phyloP scores from a whole-genome alignment of 2,113 vertebrate species.

The Ornithorhynchus anatinus region DNA sequence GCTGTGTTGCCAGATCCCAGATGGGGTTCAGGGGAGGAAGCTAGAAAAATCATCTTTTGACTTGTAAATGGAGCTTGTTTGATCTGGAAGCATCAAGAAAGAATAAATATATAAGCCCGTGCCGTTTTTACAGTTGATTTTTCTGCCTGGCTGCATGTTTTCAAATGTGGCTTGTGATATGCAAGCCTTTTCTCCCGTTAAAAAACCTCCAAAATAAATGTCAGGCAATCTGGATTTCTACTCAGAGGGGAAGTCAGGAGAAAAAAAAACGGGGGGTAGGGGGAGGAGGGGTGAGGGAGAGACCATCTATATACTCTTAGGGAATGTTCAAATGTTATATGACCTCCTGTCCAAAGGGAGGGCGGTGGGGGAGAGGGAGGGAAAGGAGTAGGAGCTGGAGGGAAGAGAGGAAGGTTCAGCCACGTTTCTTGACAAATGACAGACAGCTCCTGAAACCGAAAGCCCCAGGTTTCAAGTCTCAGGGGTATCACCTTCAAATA shows the following conservation, averaged over 20 bases:
- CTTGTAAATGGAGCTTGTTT: neutral
- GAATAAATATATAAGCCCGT: neutral
- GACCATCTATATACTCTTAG: neutral
- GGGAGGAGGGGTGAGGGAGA: neutral
- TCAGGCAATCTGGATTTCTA: neutral
- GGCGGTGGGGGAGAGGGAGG: constrained; percentile 1
- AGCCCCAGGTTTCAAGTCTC: constrained; percentile 75
- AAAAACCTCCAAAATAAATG: neutral
- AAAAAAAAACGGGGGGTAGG: neutral
- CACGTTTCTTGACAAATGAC: constrained; percentile 73
- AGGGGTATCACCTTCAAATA: constrained; percentile 77
- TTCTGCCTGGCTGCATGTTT: neutral
- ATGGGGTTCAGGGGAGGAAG: neutral
- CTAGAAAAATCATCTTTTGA: neutral
- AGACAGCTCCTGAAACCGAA: constrained; percentile 79
- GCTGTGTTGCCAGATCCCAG: neutral
- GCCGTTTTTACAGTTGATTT: neutral
- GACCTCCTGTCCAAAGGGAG: constrained; percentile 25
- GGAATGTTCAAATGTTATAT: constrained; percentile 10
- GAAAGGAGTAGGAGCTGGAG: neutral
- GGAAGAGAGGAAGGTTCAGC: constrained; percentile 24
- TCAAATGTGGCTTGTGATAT: neutral
- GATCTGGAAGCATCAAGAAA: neutral
- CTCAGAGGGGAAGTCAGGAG: neutral
- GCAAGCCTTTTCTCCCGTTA: neutral